Percentiles rank a stretch among this genome's conserved stretches.
Conservation (phyloP, 2,888 invertebrate species). For the Helleia helle region DNA sequence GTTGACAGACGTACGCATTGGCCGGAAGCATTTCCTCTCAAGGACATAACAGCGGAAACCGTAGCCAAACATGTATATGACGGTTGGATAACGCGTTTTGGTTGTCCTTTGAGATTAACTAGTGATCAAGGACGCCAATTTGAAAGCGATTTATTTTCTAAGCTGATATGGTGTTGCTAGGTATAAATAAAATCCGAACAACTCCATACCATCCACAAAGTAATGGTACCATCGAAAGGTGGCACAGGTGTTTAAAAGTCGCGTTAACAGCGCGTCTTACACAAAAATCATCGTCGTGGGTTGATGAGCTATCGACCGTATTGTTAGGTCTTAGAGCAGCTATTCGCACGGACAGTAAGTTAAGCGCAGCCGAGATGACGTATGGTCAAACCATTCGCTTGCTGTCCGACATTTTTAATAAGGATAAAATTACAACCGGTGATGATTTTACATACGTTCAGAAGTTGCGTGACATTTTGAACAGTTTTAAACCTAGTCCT, state of each 20-base stretch:
- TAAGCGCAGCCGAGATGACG: conserved; percentile 24
- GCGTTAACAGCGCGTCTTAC: conserved; percentile 16
- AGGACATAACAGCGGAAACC: conserved; percentile 22
- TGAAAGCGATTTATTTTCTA: conserved; percentile 31
- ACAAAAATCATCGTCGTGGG: conserved; percentile 15
- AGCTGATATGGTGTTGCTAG: too few species aligned
- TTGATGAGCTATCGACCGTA: conserved; percentile 25
- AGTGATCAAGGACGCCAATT: conserved; percentile 19
- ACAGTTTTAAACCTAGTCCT: too few species aligned
- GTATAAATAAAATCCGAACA: too few species aligned
- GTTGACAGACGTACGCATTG: conserved; percentile 21
- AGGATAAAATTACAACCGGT: neutral
- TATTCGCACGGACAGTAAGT: conserved; percentile 18
- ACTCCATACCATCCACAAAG: too few species aligned
- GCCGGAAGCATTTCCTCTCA: conserved; percentile 21
- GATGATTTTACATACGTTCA: conserved; percentile 5
- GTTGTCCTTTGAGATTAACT: conserved; percentile 10
- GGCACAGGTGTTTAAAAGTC: conserved; percentile 23
- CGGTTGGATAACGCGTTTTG: conserved; percentile 19
- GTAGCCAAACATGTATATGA: conserved; percentile 20
- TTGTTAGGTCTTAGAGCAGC: conserved; percentile 27
- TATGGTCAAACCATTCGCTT: conserved; percentile 24
- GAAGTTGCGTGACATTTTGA: neutral
- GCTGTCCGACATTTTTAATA: conserved; percentile 24
- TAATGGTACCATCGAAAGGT: conserved; percentile 23